Evolutionary conservation across 2,888 invertebrate genomes (phyloP), one percentile per base, ranked within the genome.

Genomic region (Aphelenchoides bicaudatus): DNA sequence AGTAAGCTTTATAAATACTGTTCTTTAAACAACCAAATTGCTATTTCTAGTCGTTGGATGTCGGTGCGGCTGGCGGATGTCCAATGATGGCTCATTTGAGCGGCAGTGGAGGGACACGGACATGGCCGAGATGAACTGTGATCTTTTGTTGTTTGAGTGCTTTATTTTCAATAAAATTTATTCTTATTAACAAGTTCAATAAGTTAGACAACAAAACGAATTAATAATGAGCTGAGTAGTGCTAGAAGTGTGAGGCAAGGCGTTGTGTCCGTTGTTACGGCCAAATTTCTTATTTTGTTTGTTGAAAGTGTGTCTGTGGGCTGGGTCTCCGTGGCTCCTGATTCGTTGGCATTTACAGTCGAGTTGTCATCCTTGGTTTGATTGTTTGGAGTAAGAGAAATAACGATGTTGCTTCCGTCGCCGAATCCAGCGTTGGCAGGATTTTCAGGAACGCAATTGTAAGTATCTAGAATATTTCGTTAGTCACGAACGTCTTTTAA

Each of bases 371-470:
- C 25, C 23, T 19, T 19, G 8, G 43, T 43, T 43, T 43, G 43
- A n/a, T 43, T 43, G 50, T 66, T 70, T 4, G 70, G 66, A 38
- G 63, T 66, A 25, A 66, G 31, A 1, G 61, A 66, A 29, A 70
- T 71, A 27, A 65, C 62, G 13, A 63, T 53, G 10, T 51, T 54
- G 21, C 59, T 52, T 6, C 57, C 67, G 23, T 67, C 62, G 19
- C 48, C 43, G 25, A 66, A 66, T 8, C 66, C 66, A 6, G 67
- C 66, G 37, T 68, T 63, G 4, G 69, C 67, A 28, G 78, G 78
- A 39, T 78, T 70, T n/a, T 70, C 67, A 21, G 75, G 73, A 28
- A 77, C 73, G 58, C 78, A 78, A 56, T 71, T 73, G 61, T 71
- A 62, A 0, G 74, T 70, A 54, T 70, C 70, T n/a, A n/a, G n/a